A percentile compares a stretch with the other conserved stretches of the same genome.
Evolutionary conservation across 2,113 vertebrate species (phyloP).

Genomic region (Oxyruncus cristatus): DNA sequence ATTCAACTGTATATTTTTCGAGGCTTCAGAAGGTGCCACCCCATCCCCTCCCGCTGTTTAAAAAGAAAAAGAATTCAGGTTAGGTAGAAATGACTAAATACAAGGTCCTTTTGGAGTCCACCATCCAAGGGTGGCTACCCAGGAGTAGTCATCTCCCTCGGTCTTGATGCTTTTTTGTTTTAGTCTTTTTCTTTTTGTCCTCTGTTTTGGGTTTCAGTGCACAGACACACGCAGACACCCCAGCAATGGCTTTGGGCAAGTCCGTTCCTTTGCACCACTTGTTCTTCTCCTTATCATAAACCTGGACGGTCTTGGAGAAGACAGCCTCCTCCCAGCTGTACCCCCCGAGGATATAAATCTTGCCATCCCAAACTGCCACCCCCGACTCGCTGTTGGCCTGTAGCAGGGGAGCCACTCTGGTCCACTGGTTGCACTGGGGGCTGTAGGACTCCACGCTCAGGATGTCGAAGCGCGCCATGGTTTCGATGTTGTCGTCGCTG

Average conservation of each 20-base stretch:
- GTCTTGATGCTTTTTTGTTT: slow-evolving; percentile 64
- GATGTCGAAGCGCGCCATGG: slow-evolving; percentile 91
- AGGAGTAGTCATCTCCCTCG: slow-evolving; percentile 58
- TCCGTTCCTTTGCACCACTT: slow-evolving; percentile 86
- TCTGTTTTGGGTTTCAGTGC: slow-evolving; percentile 74
- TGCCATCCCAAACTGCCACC: slow-evolving; percentile 82
- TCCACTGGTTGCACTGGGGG: slow-evolving; percentile 88
- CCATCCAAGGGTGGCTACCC: background rate
- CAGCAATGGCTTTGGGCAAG: slow-evolving; percentile 87
- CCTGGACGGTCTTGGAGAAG: slow-evolving; percentile 89
- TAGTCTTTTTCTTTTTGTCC: slow-evolving; percentile 77
- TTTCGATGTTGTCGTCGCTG: slow-evolving; percentile 88
- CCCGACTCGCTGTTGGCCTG: slow-evolving; percentile 93
- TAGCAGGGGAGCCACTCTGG: slow-evolving; percentile 79
- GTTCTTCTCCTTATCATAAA: slow-evolving; percentile 81
- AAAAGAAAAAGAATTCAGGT: slow-evolving; percentile 1
- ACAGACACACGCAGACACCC: slow-evolving; percentile 89
- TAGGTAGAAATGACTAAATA: slow-evolving; percentile 23
- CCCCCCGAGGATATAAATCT: slow-evolving; percentile 91
- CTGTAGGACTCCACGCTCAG: slow-evolving; percentile 89
- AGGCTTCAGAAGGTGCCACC: background rate
- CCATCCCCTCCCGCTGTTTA: background rate
- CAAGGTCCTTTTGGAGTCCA: background rate
- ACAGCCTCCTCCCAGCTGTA: slow-evolving; percentile 94
- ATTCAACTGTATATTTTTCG: background rate